Base-by-base conservation (phyloP, 2,113 vertebrate genomes). In the Himantopus leucocephalus region DNA sequence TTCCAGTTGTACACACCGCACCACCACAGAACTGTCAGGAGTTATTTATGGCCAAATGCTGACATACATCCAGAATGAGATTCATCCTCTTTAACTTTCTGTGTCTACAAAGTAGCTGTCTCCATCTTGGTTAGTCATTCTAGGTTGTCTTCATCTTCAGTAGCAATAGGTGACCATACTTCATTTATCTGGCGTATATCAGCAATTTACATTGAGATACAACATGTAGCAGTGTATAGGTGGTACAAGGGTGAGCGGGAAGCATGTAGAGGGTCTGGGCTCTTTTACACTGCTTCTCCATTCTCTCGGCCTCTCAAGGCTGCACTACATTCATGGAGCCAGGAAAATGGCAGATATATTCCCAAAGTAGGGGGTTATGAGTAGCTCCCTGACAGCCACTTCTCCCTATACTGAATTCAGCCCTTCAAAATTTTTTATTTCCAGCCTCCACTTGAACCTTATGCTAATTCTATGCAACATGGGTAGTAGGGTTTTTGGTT, bases 391-490 rank as follows among this genome's bases (percentile, higher is more conserved):
- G 85, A 52, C 52, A 77, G 72, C 27, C 43, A 52, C 26, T 85
- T 90, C 45, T 83, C 17, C 68, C 14, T 73, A 5, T 43, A 35
- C n/a, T 63, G 70, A 73, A 55, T 70, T 82, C 53, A 90, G 19
- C 37, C 55, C 37, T 94, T 85, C 47, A 8, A 82, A 78, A 34
- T 72, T 67, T 92, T 94, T 94, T 70, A 72, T 89, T 97, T 97
- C 62, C 72, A 93, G 35, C 70, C 68, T 93, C 34, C 47, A 63
- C 83, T 95, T 63, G 84, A 88, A 95, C 73, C 83, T 94, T 84
- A 85, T 86, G 77, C 27, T 94, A 96, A 97, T 97, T 96, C 70
- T 91, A 35, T 94, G 60, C 75, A 94, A 96, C 58, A 60, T 67
- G 37, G 34, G 27, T 89, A 92, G 34, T 55, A 94, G 30, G 63